phyloP scores from a whole-genome alignment of 2,888 invertebrate genomes.

The Aporophyla nigra region DNA sequence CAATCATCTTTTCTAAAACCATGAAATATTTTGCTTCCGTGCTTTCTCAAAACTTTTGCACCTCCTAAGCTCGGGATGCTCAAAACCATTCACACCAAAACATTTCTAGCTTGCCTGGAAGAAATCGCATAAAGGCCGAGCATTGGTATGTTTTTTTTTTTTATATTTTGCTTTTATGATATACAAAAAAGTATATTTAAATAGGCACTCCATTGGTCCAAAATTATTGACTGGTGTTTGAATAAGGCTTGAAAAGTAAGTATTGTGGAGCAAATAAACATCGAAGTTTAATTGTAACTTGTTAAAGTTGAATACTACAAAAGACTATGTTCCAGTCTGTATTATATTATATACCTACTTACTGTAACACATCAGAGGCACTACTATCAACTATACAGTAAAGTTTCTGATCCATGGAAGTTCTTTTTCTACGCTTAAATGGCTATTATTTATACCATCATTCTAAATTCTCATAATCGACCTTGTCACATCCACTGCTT shows the following conservation, averaged over 20 bases:
- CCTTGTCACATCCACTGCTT: background rate
- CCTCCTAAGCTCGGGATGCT: background rate
- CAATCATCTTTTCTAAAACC: background rate
- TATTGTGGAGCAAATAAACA: background rate
- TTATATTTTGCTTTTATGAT: background rate
- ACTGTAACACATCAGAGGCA: conserved; percentile 32
- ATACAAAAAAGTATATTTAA: too few species aligned
- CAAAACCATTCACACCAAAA: background rate
- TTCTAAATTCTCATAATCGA: conserved; percentile 1
- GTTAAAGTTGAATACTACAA: background rate
- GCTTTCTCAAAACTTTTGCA: background rate
- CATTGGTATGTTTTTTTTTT: background rate
- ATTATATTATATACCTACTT: conserved; percentile 18
- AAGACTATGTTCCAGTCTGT: background rate
- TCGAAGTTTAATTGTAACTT: background rate
- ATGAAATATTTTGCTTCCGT: background rate
- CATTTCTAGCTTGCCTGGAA: background rate
- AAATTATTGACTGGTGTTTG: background rate
- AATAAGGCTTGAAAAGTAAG: background rate
- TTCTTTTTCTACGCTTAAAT: conserved; percentile 3
- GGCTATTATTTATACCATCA: conserved; percentile 21
- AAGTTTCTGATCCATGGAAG: conserved; percentile 30
- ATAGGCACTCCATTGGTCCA: background rate
- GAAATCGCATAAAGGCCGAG: background rate
- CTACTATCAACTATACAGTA: background rate